Base-by-base conservation (phyloP, 2,113 vertebrate species). In the Pygoscelis adeliae region DNA sequence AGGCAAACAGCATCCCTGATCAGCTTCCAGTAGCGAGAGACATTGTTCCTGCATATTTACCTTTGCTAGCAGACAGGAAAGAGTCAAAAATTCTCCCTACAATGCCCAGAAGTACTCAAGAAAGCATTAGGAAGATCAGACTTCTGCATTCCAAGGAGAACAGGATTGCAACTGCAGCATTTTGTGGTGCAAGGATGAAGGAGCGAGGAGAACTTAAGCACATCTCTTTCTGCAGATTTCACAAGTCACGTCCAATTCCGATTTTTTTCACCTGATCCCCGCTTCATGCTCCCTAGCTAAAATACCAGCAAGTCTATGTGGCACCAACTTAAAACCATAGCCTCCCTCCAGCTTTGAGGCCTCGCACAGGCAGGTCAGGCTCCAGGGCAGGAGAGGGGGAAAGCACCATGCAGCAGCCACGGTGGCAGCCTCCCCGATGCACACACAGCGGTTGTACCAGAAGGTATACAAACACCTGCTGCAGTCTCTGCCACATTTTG, bases 301-400 rank as follows among this genome's bases (percentile, higher is more conserved):
- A 87, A 76, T 1, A 72, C 9, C 4, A 13, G 1, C 27, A 50
- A 50, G n/a, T 19, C n/a, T 17, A 0, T 4, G 7, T 10, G 25
- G n/a, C n/a, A 59, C 15, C 38, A 58, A 1, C 15, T 18, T 47
- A 59, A 73, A 55, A 44, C 15, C 58, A 61, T 0, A 49, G 23
- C 62, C 32, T 18, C n/a, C 19, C 52, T 49, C 13, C 69, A 58
- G 56, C 63, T 49, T 9, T 18, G 47, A 63, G 34, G 29, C 4
- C 9, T 73, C 83, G 32, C 27, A 8, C 7, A 11, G n/a, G 40
- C 29, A 70, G 25, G 27, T 66, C 66, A 66, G 23, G 56, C 19
- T 87, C 20, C 17, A 14, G 40, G 40, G 32, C 30, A 67, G 36
- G 34, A 77, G 21, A 89, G 11, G 29, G 20, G 13, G 9, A 30